Evolutionary conservation across 2,888 invertebrate species (phyloP), one percentile per base, ranked within the genome.

Genomic region (Lingula anatina): DNA sequence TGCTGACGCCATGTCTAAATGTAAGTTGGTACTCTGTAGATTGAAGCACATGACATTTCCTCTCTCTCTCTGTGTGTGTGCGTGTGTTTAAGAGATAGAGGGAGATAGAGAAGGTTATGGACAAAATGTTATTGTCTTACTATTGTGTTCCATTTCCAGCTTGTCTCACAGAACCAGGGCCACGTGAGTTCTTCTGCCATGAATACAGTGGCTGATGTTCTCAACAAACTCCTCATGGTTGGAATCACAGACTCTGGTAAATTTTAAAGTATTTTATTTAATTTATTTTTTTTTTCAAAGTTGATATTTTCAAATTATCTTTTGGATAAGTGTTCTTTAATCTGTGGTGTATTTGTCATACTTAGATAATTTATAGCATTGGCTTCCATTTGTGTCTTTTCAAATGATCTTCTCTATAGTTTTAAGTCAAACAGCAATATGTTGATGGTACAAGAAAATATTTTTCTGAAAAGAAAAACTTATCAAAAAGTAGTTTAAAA

Each of bases 201-300:
- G 35, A 85, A 86, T 60, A 87, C 94, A 0, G 89, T 97, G 15
- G 89, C 92, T 5, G 88, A 90, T 71, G 95, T 97, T 3, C 82
- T 99, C 20, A 87, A 88, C 45, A 91, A 94, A 71, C 80, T 99
- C 35, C 79, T 99, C 2, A 85, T 90, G 36, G 95, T 95, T 4
- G 92, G 94, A 37, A 90, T 97, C 45, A 95, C 94, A 3, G 97
- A 99, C 76, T 87, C 89, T 53, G 83, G 83, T 83, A 47, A 47
- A 53, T 47, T 28, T 51, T 56, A 3, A 58, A 70, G 70, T 28
- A 23, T 23, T 37, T 46, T 42, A 24, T 40, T 7, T 49, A 37
- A 28, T 5, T 39, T 51, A 36, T 44, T n/a, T n/a, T n/a, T 25
- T 27, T 38, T 46, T 18, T 9, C 45, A 15, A 9, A 9, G 24